Percentiles rank a stretch among this genome's conserved stretches.
Conservation (phyloP, 2,888 invertebrate genomes). For the Ophion ellenae region DNA sequence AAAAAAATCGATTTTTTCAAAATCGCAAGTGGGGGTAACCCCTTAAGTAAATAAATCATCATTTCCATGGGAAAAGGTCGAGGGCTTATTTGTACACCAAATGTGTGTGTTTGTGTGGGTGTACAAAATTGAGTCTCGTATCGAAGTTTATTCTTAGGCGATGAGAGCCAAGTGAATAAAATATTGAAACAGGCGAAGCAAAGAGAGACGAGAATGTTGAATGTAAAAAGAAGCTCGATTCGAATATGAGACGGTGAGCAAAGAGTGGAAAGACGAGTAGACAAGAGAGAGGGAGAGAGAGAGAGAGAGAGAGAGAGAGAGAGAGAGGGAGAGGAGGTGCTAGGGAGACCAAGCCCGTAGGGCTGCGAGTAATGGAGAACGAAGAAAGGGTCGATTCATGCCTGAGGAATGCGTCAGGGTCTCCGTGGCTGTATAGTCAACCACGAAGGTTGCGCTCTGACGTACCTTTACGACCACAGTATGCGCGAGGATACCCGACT, state of each 20-base stretch:
- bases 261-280: slow-evolving; percentile 27
- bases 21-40: no score
- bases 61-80: no score
- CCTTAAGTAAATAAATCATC: no score
- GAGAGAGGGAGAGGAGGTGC: not conserved
- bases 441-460: slow-evolving; percentile 31
- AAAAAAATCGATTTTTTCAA: no score
- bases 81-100: no score
- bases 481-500: not conserved
- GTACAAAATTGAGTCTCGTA: not conserved
- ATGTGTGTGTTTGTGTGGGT: no score
- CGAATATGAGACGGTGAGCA: slow-evolving; percentile 15
- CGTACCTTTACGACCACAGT: slow-evolving; percentile 5
- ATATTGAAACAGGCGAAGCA: not conserved
- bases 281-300: slow-evolving; percentile 18
- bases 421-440: slow-evolving; percentile 36
- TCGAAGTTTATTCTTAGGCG: not conserved
- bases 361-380: slow-evolving; percentile 25
- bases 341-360: slow-evolving; percentile 22
- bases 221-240: slow-evolving; percentile 14
- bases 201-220: slow-evolving; percentile 7
- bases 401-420: slow-evolving; percentile 55
- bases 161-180: not conserved
- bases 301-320: not conserved
- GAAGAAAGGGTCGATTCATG: slow-evolving; percentile 50